These are phyloP conservation scores for Lycia hirtaria DNA, from an alignment of 2,888 invertebrate genomes.

Conservation along the genomic window DNA sequence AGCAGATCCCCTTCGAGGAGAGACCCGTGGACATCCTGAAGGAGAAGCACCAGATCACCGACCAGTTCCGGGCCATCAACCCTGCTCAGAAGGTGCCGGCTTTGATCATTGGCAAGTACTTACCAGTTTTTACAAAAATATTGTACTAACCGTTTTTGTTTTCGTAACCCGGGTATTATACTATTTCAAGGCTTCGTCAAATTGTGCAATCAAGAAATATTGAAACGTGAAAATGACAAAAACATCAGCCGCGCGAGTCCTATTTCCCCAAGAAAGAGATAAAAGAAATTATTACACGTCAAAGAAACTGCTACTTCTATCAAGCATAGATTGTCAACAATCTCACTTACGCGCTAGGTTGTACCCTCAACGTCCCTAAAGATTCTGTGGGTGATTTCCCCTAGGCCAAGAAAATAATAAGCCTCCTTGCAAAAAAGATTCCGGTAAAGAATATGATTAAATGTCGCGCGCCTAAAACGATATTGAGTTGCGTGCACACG, in stretches of 20 bases:
- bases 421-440: constrained; percentile 50
- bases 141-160: too few species aligned
- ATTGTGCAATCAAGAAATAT: neutral
- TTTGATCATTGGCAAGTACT: constrained; percentile 68
- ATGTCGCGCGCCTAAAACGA: constrained; percentile 43
- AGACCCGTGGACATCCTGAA: constrained; percentile 66
- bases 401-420: constrained; percentile 57
- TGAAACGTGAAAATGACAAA: too few species aligned
- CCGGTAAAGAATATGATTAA: constrained; percentile 51
- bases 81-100: constrained; percentile 79
- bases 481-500: constrained; percentile 23
- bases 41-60: constrained; percentile 57
- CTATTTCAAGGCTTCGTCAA: neutral
- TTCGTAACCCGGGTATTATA: too few species aligned
- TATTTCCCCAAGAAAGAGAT: too few species aligned
- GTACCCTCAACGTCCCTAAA: constrained; percentile 35
- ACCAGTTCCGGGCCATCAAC: constrained; percentile 67
- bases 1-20: constrained; percentile 68
- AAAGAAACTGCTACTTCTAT: neutral
- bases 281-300: neutral
- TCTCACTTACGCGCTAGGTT: constrained; percentile 32
- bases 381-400: constrained; percentile 57
- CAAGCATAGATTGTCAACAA: constrained; percentile 26
- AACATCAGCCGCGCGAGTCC: too few species aligned
- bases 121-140: too few species aligned